Evolutionary conservation across 2,888 invertebrate species (phyloP).

Genomic region (Trilocha varians): DNA sequence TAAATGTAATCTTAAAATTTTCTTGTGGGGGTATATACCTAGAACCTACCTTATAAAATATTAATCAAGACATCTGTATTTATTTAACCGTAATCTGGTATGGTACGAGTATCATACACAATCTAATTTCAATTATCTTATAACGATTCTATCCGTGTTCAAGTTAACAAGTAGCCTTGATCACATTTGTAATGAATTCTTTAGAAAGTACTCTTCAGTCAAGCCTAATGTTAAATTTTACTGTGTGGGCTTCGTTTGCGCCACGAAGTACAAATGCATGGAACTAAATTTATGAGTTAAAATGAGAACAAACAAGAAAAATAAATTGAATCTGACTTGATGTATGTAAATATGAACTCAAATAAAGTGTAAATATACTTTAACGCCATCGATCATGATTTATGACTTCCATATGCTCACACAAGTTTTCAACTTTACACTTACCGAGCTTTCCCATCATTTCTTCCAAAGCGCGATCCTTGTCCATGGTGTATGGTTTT

Average conservation of each 20-base stretch:
- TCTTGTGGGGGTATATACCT: no score
- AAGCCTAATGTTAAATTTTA: neutral
- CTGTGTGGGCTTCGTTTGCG: neutral
- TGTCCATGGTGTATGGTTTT: slow-evolving; percentile 62
- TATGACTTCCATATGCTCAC: slow-evolving; percentile 36
- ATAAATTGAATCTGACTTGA: neutral
- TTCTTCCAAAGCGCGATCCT: slow-evolving; percentile 76
- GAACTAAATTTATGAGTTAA: no score
- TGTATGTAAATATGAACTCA: slow-evolving; percentile 18
- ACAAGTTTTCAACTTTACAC: slow-evolving; percentile 21
- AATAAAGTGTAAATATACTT: slow-evolving; percentile 25
- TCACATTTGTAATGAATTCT: neutral
- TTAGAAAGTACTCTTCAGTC: neutral
- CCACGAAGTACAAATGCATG: no score
- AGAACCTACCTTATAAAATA: no score
- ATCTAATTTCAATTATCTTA: no score
- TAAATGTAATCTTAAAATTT: neutral
- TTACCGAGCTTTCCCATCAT: slow-evolving; percentile 79
- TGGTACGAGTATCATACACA: no score
- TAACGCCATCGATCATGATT: slow-evolving; percentile 9
- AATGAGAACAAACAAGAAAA: no score
- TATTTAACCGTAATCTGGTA: neutral
- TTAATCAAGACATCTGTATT: neutral
- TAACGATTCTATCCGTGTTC: neutral
- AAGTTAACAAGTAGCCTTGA: neutral